Conservation (phyloP, 2,113 vertebrate genomes). For the Heterotilapia buettikoferi region DNA sequence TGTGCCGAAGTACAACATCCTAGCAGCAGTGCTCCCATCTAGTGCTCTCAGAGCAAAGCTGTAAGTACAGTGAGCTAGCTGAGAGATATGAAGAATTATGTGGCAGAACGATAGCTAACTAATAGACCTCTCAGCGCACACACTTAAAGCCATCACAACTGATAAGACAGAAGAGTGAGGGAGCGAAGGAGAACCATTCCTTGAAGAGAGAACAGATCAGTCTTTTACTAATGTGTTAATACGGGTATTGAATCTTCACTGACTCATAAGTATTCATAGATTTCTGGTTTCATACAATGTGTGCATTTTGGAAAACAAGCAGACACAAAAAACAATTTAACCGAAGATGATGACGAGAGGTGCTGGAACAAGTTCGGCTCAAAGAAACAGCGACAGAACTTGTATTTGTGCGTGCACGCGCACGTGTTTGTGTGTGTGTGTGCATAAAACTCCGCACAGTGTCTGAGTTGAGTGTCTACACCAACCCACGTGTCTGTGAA, state of each 20-base stretch:
- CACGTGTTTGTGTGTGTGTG: not conserved
- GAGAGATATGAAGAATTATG: constrained; percentile 47
- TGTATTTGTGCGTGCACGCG: not conserved
- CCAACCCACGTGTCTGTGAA: constrained; percentile 46
- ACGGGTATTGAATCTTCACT: not conserved
- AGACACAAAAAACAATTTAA: not conserved
- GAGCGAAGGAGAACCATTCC: not conserved
- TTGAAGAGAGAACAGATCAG: constrained; percentile 3
- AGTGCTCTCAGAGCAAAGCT: constrained; percentile 3
- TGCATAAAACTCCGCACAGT: not conserved
- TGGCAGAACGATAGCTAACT: constrained; percentile 54
- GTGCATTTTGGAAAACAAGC: not conserved
- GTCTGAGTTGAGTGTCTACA: constrained; percentile 5
- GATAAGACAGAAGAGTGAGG: constrained; percentile 39
- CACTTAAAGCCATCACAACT: constrained; percentile 40
- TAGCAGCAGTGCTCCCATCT: not conserved
- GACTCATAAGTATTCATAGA: not conserved
- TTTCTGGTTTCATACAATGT: not conserved
- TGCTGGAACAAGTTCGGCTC: not conserved
- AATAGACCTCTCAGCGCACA: constrained; percentile 53
- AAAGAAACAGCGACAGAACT: not conserved
- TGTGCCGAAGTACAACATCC: not conserved
- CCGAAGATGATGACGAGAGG: not conserved
- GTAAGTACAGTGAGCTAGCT: constrained; percentile 25
- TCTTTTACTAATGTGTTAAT: not conserved